phyloP scores from a whole-genome alignment of 2,888 invertebrate genomes.

The Embidobia sp. region DNA sequence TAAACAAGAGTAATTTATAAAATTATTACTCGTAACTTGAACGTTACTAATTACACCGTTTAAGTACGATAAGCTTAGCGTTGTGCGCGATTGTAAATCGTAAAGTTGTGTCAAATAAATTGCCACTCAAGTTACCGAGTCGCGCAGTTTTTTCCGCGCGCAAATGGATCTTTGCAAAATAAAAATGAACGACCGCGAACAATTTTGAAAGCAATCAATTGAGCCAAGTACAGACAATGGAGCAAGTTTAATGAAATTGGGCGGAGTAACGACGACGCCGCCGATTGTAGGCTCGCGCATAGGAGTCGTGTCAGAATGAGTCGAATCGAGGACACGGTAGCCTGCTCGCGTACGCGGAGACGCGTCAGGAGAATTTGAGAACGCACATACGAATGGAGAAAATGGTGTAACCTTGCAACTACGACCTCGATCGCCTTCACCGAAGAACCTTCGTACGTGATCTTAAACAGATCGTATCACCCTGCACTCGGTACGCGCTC shows the following conservation, averaged over 20 bases:
- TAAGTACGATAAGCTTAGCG: too few relatives aligned
- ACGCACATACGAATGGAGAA: slow-evolving; percentile 70
- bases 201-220: too few relatives aligned
- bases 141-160: too few relatives aligned
- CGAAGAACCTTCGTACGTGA: slow-evolving; percentile 70
- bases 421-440: slow-evolving; percentile 80
- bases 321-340: slow-evolving; percentile 62
- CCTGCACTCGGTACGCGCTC: slow-evolving; percentile 53
- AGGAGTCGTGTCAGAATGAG: slow-evolving; percentile 32
- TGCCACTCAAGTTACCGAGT: too few relatives aligned
- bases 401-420: slow-evolving; percentile 77
- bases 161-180: too few relatives aligned
- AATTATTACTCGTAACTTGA: too few relatives aligned
- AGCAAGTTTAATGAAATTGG: slow-evolving; percentile 2
- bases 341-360: slow-evolving; percentile 55
- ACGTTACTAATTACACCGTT: too few relatives aligned
- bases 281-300: slow-evolving; percentile 29
- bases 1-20: too few relatives aligned
- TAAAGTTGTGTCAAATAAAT: too few relatives aligned
- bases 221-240: too few relatives aligned
- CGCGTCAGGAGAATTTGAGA: slow-evolving; percentile 64
- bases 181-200: too few relatives aligned
- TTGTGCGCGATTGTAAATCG: too few relatives aligned
- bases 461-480: slow-evolving; percentile 68
- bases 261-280: slow-evolving; percentile 1